Evolutionary conservation across 1,140 invertebrate species (phyloP), one percentile per base, ranked within the genome.

Genomic region (Chironomus tepperi): DNA sequence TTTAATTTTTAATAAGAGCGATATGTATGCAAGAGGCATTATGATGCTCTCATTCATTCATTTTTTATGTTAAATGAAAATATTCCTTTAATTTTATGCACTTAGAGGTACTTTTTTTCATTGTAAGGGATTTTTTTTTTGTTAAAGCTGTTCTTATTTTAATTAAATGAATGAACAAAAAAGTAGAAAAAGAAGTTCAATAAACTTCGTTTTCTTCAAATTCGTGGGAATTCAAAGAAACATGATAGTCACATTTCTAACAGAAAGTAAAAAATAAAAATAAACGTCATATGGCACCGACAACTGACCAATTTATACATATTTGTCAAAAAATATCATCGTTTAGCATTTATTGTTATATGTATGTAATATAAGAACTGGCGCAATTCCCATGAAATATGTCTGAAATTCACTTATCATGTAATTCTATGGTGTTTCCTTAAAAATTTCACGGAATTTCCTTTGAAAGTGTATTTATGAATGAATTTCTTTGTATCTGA

Each of bases 81-180:
- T 15, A 47, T 57, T 57, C 15, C 3, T 57, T 57, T 57, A 10
- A 57, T 12, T 57, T 12, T 15, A 57, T 57, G 47, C 10, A 57
- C 12, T 57, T 57, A 34, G 24, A 34, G 24, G 24, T 34, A 34
- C 24, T 34, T 34, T 34, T n/a, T n/a, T 34, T 34, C 24, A 34
- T 57, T 57, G 47, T 57, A n/a, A 57, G 47, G 47, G 47, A 57
- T 57, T 57, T 57, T 57, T 57, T 57, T 57, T 57, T 12, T 57
- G 12, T 57, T 12, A 3, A 57, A 12, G 24, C 24, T 5, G 24
- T 34, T 34, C 24, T 34, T 5, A 34, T 34, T 34, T 34, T 34
- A 34, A 34, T 34, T 34, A 34, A 34, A 34, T 34, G 24, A 34
- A 34, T 34, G 5, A 34, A 5, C 1, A 34, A 34, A 2, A 1